Evolutionary conservation across 2,797 vertebrate species (phyloP).

Genomic region (Channallabes apus): DNA sequence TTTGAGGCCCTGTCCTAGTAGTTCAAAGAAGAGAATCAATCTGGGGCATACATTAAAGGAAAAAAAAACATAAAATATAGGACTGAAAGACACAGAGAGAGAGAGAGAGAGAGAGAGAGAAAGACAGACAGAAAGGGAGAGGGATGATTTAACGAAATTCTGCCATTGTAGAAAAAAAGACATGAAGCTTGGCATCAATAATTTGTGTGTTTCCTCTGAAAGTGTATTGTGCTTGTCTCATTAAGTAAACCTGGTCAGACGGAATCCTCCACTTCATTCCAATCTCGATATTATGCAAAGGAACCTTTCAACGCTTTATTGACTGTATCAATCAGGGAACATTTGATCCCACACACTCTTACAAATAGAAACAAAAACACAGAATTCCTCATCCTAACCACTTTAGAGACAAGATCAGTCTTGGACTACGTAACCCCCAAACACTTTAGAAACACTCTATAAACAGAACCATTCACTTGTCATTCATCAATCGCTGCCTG

Average conservation of each 20-base stretch:
- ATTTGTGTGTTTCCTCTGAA: neutral
- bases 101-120: neutral
- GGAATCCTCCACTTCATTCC: neutral
- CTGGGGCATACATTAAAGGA: constrained; percentile 17
- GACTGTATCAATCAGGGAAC: too few relatives aligned
- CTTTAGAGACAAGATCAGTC: neutral
- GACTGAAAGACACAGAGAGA: constrained; percentile 13
- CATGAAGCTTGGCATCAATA: neutral
- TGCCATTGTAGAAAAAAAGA: too few relatives aligned
- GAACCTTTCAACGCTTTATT: neutral
- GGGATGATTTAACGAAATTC: neutral
- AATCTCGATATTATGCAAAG: neutral
- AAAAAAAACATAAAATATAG: constrained; percentile 1
- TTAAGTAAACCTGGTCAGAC: neutral
- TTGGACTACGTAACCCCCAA: neutral
- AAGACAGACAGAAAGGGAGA: neutral
- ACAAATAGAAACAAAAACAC: neutral
- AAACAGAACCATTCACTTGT: neutral
- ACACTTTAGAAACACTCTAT: neutral
- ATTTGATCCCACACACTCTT: neutral
- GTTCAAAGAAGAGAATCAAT: constrained; percentile 24
- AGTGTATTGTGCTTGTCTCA: neutral
- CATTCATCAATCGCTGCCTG: neutral
- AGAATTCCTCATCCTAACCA: neutral
- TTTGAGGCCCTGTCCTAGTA: constrained; percentile 27